A percentile compares a stretch with the other conserved stretches of the same genome.
Conservation (phyloP, 1,140 invertebrate species). For the Physella acuta region DNA sequence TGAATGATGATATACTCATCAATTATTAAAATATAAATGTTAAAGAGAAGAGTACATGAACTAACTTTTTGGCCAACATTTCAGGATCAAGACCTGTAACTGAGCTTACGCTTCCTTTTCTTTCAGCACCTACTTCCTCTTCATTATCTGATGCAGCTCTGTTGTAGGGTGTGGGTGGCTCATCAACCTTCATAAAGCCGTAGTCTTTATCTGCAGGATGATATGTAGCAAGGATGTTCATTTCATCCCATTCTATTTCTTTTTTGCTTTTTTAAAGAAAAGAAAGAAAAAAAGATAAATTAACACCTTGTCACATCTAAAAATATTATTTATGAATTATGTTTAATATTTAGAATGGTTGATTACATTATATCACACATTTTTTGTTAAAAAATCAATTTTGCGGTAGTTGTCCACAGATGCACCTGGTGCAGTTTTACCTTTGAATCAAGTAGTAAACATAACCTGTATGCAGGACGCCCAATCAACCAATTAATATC, state of each 20-base stretch:
- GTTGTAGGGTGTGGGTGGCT: constrained; percentile 90
- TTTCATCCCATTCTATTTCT: constrained; percentile 94
- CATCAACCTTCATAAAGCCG: constrained; percentile 99
- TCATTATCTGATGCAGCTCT: constrained; percentile 70
- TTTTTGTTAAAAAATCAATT: too few relatives aligned
- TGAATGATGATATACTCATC: too few relatives aligned
- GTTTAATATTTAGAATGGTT: neutral
- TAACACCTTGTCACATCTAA: too few relatives aligned
- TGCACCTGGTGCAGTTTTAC: too few relatives aligned
- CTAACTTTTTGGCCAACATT: constrained; percentile 73
- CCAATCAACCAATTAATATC: too few relatives aligned
- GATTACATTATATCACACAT: too few relatives aligned
- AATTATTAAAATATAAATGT: too few relatives aligned
- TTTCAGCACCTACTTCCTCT: constrained; percentile 61
- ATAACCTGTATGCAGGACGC: too few relatives aligned
- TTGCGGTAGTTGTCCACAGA: too few relatives aligned
- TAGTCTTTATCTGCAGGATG: constrained; percentile 99
- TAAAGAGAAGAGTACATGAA: constrained; percentile 41
- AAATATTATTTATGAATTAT: neutral
- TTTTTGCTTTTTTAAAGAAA: constrained; percentile 32
- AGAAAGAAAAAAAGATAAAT: neutral
- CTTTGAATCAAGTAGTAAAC: too few relatives aligned
- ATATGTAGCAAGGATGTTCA: constrained; percentile 97
- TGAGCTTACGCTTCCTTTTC: constrained; percentile 56
- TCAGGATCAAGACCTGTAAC: constrained; percentile 71